Conservation (phyloP, 2,113 vertebrate genomes). For the Galeopterus variegatus region DNA sequence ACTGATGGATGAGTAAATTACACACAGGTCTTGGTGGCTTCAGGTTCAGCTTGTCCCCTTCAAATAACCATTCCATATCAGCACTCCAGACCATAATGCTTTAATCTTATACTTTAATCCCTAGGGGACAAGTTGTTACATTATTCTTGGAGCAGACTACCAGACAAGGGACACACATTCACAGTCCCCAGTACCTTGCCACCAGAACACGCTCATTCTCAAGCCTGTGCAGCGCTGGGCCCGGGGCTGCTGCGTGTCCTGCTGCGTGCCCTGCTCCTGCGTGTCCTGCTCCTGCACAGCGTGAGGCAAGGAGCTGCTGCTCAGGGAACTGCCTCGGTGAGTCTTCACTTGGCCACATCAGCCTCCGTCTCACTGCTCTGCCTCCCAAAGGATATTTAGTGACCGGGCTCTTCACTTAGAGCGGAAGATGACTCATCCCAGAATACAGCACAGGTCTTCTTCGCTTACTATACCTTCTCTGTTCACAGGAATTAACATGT, state of each 20-base stretch:
- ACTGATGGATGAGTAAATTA: not conserved
- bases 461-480: not conserved
- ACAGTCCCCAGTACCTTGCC: not conserved
- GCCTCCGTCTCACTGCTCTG: not conserved
- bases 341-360: not conserved
- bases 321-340: not conserved
- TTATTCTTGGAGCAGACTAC: not conserved
- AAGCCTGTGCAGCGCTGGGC: no score
- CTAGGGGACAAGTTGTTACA: not conserved
- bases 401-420: not conserved
- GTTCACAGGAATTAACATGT: not conserved
- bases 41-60: not conserved
- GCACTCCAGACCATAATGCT: not conserved
- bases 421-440: not conserved
- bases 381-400: not conserved
- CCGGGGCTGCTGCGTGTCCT: no score
- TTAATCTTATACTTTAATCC: not conserved
- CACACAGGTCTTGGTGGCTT: not conserved
- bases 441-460: not conserved
- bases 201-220: not conserved
- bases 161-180: not conserved
- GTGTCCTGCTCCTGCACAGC: not conserved
- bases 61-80: not conserved
- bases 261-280: no score
- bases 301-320: not conserved